Evolutionary conservation across 2,888 invertebrate genomes (phyloP), one percentile per base, ranked within the genome.

Genomic region (Polymixis flavicincta): DNA sequence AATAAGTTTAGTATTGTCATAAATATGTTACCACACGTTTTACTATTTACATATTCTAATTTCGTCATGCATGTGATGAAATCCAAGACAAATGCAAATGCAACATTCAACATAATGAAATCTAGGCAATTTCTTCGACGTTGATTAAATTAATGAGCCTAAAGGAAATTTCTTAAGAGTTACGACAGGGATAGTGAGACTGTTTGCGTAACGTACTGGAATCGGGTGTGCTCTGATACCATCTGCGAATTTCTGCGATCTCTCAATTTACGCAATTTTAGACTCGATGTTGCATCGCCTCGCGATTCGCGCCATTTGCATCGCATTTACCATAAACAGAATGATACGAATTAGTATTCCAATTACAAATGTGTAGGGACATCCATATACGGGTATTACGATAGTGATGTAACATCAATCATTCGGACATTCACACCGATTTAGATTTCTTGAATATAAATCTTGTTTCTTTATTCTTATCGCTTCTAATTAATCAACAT

Each of bases 221-320:
- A 71, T 74, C 70, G 48, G 76, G 68, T 78, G 45, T 68, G 50
- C 60, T 70, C 63, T 57, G 74, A 85, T 85, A 77, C 69, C 76
- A 82, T 84, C 85, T 54, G 37, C 52, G 45, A 73, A 83, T 76
- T 82, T 78, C 69, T 61, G 7, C 67, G 45, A 54, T 66, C 54
- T 66, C 54, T 37, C n/a, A 5, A 66, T 85, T 87, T 87, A 80
- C 80, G 83, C 83, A 86, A 86, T 73, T 85, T 83, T 52, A 63
- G 11, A 54, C 69, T 67, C 74, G 71, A 71, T 75, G 60, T 87
- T 84, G 83, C 87, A 76, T 83, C 60, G 75, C 19, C 37, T 79
- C 42, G 71, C 64, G 61, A 61, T 77, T 52, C 60, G 57, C 70
- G 65, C 76, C 64, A 78, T 78, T 84, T 76, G 57, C 74, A 69